Base-by-base conservation (phyloP, 2,888 invertebrate genomes). In the Eupithecia pulchellata region DNA sequence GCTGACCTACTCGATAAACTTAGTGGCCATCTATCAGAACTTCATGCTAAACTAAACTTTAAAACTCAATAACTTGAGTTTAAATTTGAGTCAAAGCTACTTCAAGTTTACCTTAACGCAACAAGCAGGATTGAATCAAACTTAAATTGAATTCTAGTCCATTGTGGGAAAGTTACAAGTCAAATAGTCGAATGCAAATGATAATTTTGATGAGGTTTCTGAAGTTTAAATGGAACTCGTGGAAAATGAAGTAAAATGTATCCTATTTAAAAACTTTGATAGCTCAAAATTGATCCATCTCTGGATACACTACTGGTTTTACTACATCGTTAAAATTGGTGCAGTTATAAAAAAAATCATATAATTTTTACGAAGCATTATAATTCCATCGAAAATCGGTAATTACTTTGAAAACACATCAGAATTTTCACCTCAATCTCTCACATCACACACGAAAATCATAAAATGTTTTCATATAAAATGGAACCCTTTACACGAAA, bases 111-210 rank as follows among this genome's bases (percentile, higher is more conserved):
- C 61, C 20, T 60, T n/a, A 17, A 20, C 42, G 39, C 39, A 62
- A 68, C 68, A 65, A 57, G 30, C 32, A 52, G 32, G 65, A 68
- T 61, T 65, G 42, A 39, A 39, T 60, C 32, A 39, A 68, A 71
- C 68, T 71, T 68, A 68, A 71, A 71, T 65, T 71, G 68, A 71
- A 71, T 71, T 65, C 68, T 65, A 65, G 65, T 39, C 34, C 64
- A 42, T 34, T 61, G 27, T 32, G 25, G n/a, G 30, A 55, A 62
- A 68, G 39, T 62, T 60, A 52, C 14, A 29, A 52, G 52, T 55
- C 58, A 60, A 60, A 60, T 32, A 60, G 32, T 60, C 36, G 61
- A 34, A 34, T 61, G 34, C 5, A 61, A 61, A 34, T 34, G 20
- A 34, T 32, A 30, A 32, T 65, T 66, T 67, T 55, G 34, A 62